A percentile compares a stretch with the other conserved stretches of the same genome.
phyloP scores from a whole-genome alignment of 2,888 invertebrate genomes.

The Artemia sinica region DNA sequence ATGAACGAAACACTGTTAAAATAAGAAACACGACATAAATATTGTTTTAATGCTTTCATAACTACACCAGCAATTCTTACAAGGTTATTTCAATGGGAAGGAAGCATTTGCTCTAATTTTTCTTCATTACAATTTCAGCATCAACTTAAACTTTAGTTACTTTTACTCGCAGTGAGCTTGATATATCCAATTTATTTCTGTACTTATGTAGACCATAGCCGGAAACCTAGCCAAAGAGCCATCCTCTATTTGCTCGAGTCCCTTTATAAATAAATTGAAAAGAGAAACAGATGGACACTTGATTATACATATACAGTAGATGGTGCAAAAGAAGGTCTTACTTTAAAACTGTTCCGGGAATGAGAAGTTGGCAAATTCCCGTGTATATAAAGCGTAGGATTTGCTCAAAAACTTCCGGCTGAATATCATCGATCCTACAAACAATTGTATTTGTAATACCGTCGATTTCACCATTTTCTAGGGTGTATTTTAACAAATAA shows the following conservation, averaged over 20 bases:
- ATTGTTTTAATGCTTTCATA: too few species aligned
- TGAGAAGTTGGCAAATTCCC: constrained; percentile 43
- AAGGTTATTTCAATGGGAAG: too few species aligned
- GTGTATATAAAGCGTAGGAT: constrained; percentile 53
- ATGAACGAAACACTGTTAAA: too few species aligned
- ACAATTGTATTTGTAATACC: constrained; percentile 28
- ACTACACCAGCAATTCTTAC: neutral
- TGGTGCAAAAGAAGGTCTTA: constrained; percentile 22
- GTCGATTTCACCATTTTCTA: constrained; percentile 29
- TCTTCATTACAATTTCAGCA: too few species aligned
- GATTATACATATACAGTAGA: neutral
- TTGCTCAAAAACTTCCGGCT: constrained; percentile 49
- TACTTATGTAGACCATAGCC: too few species aligned
- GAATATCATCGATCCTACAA: constrained; percentile 39
- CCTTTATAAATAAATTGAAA: neutral
- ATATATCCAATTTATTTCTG: too few species aligned
- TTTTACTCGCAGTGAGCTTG: too few species aligned
- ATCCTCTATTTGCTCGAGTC: neutral
- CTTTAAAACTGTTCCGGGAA: constrained; percentile 30
- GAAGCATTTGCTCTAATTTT: too few species aligned
- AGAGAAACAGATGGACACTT: neutral
- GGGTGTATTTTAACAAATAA: constrained; percentile 42
- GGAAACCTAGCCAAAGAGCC: too few species aligned
- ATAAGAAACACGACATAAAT: too few species aligned
- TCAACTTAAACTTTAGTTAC: too few species aligned